Percentiles rank a stretch among this genome's conserved stretches.
Conservation (phyloP, 2,797 vertebrate species). For the Xiphorhynchus erythropygius region DNA sequence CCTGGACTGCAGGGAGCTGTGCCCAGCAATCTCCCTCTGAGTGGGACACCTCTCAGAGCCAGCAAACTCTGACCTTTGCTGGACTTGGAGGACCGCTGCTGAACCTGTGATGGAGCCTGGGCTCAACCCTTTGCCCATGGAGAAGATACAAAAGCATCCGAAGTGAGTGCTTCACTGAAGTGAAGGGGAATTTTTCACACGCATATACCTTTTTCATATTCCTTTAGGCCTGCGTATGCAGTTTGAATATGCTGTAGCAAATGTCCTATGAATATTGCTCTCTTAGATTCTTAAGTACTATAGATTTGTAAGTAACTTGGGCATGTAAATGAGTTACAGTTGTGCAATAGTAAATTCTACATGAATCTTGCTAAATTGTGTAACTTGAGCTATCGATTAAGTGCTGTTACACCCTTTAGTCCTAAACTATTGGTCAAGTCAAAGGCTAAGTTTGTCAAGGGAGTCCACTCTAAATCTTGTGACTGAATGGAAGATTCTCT, state of each 20-base stretch:
- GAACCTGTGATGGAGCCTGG: neutral
- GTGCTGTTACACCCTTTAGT: neutral
- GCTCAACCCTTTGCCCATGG: neutral
- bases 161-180: neutral
- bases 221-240: neutral
- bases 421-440: neutral
- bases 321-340: neutral
- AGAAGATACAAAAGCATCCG: neutral
- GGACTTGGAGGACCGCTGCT: accelerated
- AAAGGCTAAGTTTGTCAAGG: neutral
- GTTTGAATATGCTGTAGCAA: neutral
- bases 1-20: neutral
- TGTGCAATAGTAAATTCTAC: neutral
- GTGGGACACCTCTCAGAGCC: neutral
- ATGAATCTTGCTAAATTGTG: neutral
- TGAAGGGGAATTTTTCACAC: neutral
- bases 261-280: accelerated
- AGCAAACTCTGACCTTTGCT: neutral
- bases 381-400: accelerated
- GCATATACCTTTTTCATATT: accelerated
- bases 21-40: neutral
- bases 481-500: accelerated
- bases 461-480: neutral
- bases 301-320: neutral
- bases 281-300: neutral